These are phyloP conservation scores for Manis pentadactyla DNA, from an alignment of 2,797 vertebrate species.

Conservation along the genomic window DNA sequence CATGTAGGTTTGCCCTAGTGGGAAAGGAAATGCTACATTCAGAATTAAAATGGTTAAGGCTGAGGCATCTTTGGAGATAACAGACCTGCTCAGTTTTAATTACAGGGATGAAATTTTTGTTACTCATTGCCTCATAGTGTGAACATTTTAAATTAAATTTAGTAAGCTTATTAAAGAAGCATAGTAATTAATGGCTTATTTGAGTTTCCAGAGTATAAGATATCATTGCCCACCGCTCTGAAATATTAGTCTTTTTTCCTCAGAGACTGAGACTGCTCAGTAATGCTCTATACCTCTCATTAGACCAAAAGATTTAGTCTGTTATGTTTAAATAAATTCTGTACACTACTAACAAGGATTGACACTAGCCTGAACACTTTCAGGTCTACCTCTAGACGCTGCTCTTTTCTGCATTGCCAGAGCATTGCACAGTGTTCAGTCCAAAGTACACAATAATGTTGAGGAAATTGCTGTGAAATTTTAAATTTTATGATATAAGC, in stretches of 20 bases:
- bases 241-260: background rate
- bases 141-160: constrained; percentile 45
- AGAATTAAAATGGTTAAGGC: constrained; percentile 11
- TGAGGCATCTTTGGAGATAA: constrained; percentile 8
- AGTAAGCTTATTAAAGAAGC: constrained; percentile 16
- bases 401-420: background rate
- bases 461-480: background rate
- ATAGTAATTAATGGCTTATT: background rate
- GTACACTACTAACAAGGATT: background rate
- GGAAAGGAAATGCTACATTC: background rate
- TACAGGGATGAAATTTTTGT: background rate
- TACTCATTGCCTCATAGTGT: background rate
- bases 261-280: background rate
- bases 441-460: background rate
- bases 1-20: background rate
- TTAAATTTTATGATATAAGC: background rate
- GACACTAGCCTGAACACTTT: background rate
- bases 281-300: background rate
- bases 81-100: constrained; percentile 43
- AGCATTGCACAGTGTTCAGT: background rate
- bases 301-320: background rate
- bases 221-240: background rate
- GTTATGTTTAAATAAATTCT: constrained; percentile 1
- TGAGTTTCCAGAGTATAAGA: background rate
- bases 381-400: background rate